A percentile compares a stretch with the other conserved stretches of the same genome.
phyloP scores from a whole-genome alignment of 2,888 invertebrate genomes.

The Nemoura dubitans region DNA sequence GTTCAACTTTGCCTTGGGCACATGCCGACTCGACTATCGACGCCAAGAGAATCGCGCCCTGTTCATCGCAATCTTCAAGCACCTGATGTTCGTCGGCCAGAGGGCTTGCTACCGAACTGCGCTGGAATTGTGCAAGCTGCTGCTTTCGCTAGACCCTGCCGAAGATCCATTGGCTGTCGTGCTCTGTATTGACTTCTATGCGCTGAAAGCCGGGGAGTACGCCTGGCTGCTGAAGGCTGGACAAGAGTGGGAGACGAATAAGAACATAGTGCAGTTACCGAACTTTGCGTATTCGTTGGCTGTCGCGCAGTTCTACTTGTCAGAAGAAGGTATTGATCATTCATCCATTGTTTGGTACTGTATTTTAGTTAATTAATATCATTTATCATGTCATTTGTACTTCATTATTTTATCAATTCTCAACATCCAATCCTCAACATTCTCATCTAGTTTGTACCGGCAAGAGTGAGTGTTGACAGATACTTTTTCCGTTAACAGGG shows the following conservation, averaged over 20 bases:
- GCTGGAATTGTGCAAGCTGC: conserved; percentile 84
- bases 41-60: conserved; percentile 84
- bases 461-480: no score
- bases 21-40: conserved; percentile 78
- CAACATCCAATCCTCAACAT: no score
- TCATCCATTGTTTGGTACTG: no score
- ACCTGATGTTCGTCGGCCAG: conserved; percentile 79
- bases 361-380: no score
- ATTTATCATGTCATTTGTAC: no score
- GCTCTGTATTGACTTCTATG: conserved; percentile 83
- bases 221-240: conserved; percentile 68
- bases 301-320: conserved; percentile 72
- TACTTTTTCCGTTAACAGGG: background rate
- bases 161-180: conserved; percentile 80
- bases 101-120: conserved; percentile 86
- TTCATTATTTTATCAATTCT: no score
- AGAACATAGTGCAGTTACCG: conserved; percentile 83
- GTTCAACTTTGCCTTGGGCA: conserved; percentile 79
- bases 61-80: conserved; percentile 83
- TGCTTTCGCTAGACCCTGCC: conserved; percentile 80
- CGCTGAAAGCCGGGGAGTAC: conserved; percentile 61
- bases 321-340: conserved; percentile 60
- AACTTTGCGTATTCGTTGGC: conserved; percentile 87
- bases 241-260: conserved; percentile 68
- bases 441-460: no score